Evolutionary conservation across 2,888 invertebrate genomes (phyloP), one percentile per base, ranked within the genome.

Genomic region (Leptogaster cylindrica): DNA sequence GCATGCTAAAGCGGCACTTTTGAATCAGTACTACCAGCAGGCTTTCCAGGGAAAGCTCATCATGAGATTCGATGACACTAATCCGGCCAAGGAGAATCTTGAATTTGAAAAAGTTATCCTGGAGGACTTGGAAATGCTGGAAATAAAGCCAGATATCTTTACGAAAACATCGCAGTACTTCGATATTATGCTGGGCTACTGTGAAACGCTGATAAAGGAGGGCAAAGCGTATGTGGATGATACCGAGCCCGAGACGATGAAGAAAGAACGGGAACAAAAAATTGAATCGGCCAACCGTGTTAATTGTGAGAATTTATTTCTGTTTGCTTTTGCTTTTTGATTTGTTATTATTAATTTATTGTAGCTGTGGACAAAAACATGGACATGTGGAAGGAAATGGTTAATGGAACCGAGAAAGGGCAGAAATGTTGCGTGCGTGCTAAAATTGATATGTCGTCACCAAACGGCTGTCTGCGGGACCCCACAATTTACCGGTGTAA

Each of bases 31-130:
- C 82, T 99, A 99, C 77, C 95, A 96, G 72, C 87, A 90, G 75
- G 86, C 89, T 1, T 99, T 97, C 81, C 83, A 97, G 76, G 99
- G 99, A 0, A 92, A 91, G 77, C 86, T 99, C 0, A 92, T 99
- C 70, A 95, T 99, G 96, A 87, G 99, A 72, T 99, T 99, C 79
- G 99, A 99, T 82, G 99, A 99, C 79, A 99, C 99, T 3, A 99
- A 99, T 83, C 99, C 99, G 3, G 98, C 97, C 10, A 99, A 99
- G 78, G 99, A 99, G 78, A 94, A 95, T 75, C 91, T 90, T 1
- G 93, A 98, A 73, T 99, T 96, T 83, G 99, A 99, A 79, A 89
- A 97, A 84, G 97, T 95, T 0, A 99, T 99, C 75, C 81, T 97
- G 65, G 93, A 95, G 78, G 99, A 99, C 81, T 85, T 99, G 25